Evolutionary conservation across 2,888 invertebrate genomes (phyloP), one percentile per base, ranked within the genome.

Genomic region (Auanema freiburgensis): DNA sequence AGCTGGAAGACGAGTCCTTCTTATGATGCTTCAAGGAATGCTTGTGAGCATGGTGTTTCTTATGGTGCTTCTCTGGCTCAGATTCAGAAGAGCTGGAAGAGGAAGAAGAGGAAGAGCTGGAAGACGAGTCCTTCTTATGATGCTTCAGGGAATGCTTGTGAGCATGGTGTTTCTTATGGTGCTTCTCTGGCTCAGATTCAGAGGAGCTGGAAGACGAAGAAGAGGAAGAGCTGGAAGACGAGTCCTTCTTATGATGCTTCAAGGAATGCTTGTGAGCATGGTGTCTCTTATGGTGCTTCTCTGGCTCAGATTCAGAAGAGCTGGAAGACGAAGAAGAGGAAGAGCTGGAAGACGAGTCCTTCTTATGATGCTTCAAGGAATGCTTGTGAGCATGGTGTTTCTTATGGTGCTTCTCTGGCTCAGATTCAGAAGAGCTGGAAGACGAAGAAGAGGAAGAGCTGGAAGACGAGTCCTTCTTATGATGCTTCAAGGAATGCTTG

Each of bases 21-120:
- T 57, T 50, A 41, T 57, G 57, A 25, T 57, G 57, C 57, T 57
- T 33, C 33, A 33, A 3, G 8, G 33, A 50, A 33, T 56, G 56
- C 14, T 58, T 44, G n/a, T 56, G 23, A 1, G 14, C 56, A n/a
- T 49, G n/a, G 49, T 57, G 50, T 21, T 57, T 46, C n/a, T 57
- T 25, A 18, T 57, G 46, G 14, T 18, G 33, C n/a, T 57, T 33
- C 49, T 57, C 57, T 16, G 57, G 23, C 40, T 57, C 57, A 21
- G 44, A 44, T 25, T 57, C 57, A 24, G 49, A 53, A 53, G 53
- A 41, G 42, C 42, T 25, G 57, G 33, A n/a, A n/a, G n/a, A 43
- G 21, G 52, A 52, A 23, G 23, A 23, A 50, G 40, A 41, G 21
- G 16, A 18, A 46, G 16, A 46, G 46, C 41, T 52, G 24, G 59